phyloP scores from a whole-genome alignment of 2,797 vertebrate species.

The Dendrocincla fuliginosa region DNA sequence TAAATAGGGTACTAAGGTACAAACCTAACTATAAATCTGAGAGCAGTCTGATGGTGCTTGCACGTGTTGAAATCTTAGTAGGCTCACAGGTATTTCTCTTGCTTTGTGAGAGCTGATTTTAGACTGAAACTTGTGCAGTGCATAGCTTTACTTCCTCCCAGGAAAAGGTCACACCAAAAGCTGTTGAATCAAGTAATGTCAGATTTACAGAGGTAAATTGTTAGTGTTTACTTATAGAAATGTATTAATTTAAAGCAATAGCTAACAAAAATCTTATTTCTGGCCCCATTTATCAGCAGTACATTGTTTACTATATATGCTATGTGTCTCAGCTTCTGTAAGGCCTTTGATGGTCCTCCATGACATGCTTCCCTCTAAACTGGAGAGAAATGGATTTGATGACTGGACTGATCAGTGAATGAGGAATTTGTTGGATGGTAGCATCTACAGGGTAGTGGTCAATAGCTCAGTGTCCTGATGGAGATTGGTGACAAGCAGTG shows the following conservation, averaged over 20 bases:
- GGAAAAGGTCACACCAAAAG: neutral
- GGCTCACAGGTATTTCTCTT: neutral
- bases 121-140: neutral
- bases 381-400: neutral
- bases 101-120: neutral
- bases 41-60: rapidly evolving
- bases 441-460: neutral
- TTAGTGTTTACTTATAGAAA: neutral
- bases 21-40: neutral
- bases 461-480: neutral
- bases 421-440: neutral
- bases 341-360: neutral
- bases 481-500: rapidly evolving
- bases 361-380: neutral
- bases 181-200: neutral
- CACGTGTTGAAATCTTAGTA: neutral
- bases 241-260: neutral
- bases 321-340: neutral
- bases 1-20: neutral
- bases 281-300: neutral
- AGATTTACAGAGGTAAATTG: neutral
- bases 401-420: neutral
- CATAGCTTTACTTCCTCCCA: neutral
- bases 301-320: neutral
- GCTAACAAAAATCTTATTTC: neutral